A percentile compares a stretch with the other conserved stretches of the same genome.
Conservation (phyloP, 2,888 invertebrate genomes). For the Clivina fossor region DNA sequence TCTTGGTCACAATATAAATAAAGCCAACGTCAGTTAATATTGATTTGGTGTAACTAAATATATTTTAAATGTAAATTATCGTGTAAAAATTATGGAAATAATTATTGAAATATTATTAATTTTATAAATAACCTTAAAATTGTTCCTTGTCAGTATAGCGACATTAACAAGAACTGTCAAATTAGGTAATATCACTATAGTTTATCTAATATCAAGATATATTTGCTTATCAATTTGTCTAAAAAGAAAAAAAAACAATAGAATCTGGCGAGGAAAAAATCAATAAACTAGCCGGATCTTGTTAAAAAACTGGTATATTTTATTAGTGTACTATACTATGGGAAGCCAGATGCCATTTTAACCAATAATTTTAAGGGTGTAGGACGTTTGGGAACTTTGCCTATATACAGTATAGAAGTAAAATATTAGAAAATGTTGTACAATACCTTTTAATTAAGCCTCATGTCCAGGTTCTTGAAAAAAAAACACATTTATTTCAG, state of each 20-base stretch:
- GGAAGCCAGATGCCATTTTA: slow-evolving; percentile 30
- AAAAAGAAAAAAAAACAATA: too few relatives aligned
- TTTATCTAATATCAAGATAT: too few relatives aligned
- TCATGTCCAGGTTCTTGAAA: slow-evolving; percentile 41
- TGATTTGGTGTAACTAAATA: slow-evolving; percentile 43
- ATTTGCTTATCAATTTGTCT: too few relatives aligned
- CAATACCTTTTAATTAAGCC: slow-evolving; percentile 31
- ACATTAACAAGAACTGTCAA: too few relatives aligned
- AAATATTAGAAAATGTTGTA: slow-evolving; percentile 15
- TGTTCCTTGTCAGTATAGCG: too few relatives aligned
- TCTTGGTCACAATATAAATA: slow-evolving; percentile 49
- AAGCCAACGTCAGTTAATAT: slow-evolving; percentile 49
- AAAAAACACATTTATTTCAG: slow-evolving; percentile 48
- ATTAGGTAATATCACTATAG: too few relatives aligned
- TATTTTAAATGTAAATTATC: slow-evolving; percentile 28
- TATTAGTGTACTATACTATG: too few relatives aligned
- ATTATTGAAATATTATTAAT: not conserved
- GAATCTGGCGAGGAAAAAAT: too few relatives aligned
- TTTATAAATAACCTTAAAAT: too few relatives aligned
- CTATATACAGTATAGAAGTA: not conserved
- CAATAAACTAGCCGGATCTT: too few relatives aligned
- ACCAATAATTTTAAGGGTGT: slow-evolving; percentile 24
- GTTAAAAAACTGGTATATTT: too few relatives aligned
- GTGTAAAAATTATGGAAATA: slow-evolving; percentile 6
- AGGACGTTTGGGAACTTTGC: not conserved